A percentile compares a stretch with the other conserved stretches of the same genome.
These are phyloP conservation scores for Chelonoidis abingdonii DNA, from an alignment of 2,113 vertebrate species.

Conservation along the genomic window DNA sequence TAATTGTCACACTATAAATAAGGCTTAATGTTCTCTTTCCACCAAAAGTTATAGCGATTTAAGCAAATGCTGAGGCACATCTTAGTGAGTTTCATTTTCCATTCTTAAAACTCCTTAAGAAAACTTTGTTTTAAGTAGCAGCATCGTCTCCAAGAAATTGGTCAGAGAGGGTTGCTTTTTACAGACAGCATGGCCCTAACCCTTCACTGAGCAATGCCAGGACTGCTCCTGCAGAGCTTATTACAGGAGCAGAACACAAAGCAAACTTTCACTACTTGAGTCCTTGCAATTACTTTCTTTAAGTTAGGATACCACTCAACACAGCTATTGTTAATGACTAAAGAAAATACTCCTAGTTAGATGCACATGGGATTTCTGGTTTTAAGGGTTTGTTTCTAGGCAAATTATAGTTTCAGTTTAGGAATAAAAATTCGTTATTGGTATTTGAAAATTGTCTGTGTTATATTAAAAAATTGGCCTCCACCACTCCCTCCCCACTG, in stretches of 20 bases:
- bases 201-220: background rate
- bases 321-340: background rate
- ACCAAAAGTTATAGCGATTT: slow-evolving; percentile 40
- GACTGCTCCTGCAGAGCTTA: background rate
- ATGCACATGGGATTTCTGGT: background rate
- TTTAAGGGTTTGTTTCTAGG: background rate
- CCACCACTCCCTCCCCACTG: background rate
- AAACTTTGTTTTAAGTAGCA: slow-evolving; percentile 51
- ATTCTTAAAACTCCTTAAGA: background rate
- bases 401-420: background rate
- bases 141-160: slow-evolving; percentile 57
- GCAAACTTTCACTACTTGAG: background rate
- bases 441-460: background rate
- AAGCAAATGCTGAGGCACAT: slow-evolving; percentile 51
- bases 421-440: background rate
- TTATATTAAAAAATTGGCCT: background rate
- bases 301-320: background rate
- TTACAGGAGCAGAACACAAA: accelerated
- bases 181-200: background rate
- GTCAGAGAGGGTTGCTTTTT: background rate
- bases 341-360: background rate
- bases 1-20: slow-evolving; percentile 60
- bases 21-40: slow-evolving; percentile 65
- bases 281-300: background rate
- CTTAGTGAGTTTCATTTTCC: slow-evolving; percentile 8